Evolutionary conservation across 2,888 invertebrate species (phyloP), one percentile per base, ranked within the genome.

Genomic region (Stenichneumon culpator): DNA sequence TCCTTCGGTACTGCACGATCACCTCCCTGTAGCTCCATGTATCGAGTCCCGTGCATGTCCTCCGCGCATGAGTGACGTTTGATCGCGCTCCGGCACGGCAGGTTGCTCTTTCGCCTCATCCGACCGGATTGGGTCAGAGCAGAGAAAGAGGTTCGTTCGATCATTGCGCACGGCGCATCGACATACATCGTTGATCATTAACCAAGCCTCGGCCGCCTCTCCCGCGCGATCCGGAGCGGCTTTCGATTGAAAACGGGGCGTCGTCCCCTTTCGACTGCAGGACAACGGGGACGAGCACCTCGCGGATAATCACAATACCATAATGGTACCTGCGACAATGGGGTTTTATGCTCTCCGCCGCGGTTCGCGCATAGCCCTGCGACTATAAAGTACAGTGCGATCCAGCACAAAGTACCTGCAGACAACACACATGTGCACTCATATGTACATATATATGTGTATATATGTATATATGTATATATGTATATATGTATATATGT

Each of bases 301-400:
- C 57, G 65, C 19, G 25, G 25, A 65, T 39, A 54, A 57, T 52
- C 50, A 52, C 72, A 52, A 63, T 68, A n/a, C 60, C 72, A 84
- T 81, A 81, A 81, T 81, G 73, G 77, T 28, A 50, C 80, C 47
- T 52, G 60, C 69, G 82, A 85, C 84, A 85, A 85, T 85, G 67
- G 72, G 75, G 75, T 82, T 85, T 85, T 79, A 72, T 79, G 52
- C 75, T 57, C 82, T 32, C 39, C 44, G 70, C 68, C 73, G 63
- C 50, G 60, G 73, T 25, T 74, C 65, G 36, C 68, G 25, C n/a
- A 72, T 22, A 69, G 19, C 19, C 68, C 36, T n/a, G 22, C 32
- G 28, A 19, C 22, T 60, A 63, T 52, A 52, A 19, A 22, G 36
- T 14, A 16, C 32, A 9, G n/a, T 44, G n/a, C 16, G 19, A n/a